Conservation (phyloP, 1,140 invertebrate genomes). For the Drosophila asahinai region DNA sequence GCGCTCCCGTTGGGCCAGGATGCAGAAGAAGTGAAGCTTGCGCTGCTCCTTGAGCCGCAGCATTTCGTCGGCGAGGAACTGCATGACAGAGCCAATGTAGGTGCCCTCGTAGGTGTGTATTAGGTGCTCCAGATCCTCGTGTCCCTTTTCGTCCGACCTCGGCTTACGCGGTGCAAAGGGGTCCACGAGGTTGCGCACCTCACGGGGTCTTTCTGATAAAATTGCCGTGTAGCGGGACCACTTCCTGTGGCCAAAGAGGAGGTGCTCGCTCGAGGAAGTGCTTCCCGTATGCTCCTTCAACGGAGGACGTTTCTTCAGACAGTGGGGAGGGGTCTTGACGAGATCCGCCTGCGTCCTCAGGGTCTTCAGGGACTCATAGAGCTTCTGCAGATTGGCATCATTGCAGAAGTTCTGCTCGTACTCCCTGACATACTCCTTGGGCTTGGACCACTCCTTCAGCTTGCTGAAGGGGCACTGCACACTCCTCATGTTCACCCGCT, state of each 20-base stretch:
- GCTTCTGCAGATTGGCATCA: slow-evolving; percentile 67
- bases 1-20: slow-evolving; percentile 89
- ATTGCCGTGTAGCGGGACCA: no score
- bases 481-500: slow-evolving; percentile 53
- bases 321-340: slow-evolving; percentile 33
- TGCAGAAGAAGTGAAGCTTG: slow-evolving; percentile 89
- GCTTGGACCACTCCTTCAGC: slow-evolving; percentile 74
- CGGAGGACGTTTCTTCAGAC: slow-evolving; percentile 32
- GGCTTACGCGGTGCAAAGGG: background rate
- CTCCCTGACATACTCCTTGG: slow-evolving; percentile 72
- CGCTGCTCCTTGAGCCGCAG: slow-evolving; percentile 89
- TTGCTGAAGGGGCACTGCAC: slow-evolving; percentile 73
- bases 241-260: background rate
- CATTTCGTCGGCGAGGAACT: slow-evolving; percentile 87
- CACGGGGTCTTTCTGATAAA: no score
- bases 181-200: no score
- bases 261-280: background rate
- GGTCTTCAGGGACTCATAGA: slow-evolving; percentile 67
- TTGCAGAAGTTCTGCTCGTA: slow-evolving; percentile 80
- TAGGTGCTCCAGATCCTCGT: slow-evolving; percentile 59
- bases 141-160: slow-evolving; percentile 4
- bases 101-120: slow-evolving; percentile 69
- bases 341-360: slow-evolving; percentile 38
- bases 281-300: background rate
- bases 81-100: slow-evolving; percentile 73